Conservation (phyloP, 2,888 invertebrate genomes). For the Trissoscelio sp. region DNA sequence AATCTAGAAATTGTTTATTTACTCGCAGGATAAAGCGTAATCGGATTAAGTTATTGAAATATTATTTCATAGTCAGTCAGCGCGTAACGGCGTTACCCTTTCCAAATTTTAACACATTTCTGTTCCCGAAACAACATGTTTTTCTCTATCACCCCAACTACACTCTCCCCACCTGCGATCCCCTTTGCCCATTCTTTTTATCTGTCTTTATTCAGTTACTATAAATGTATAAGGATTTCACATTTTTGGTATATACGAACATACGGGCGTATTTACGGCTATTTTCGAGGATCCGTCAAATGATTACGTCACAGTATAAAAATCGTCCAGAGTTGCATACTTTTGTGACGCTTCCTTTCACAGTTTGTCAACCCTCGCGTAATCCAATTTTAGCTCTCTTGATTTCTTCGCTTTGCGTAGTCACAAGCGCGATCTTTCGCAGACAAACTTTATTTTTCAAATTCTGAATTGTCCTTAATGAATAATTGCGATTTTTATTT, state of each 20-base stretch:
- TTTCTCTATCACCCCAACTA: slow-evolving; percentile 74
- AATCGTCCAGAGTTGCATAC: slow-evolving; percentile 66
- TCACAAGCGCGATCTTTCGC: background rate
- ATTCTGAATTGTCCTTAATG: background rate
- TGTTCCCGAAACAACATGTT: slow-evolving; percentile 75
- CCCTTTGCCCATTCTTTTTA: slow-evolving; percentile 71
- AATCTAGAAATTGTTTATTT: slow-evolving; percentile 21
- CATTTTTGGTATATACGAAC: slow-evolving; percentile 75
- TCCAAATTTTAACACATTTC: slow-evolving; percentile 68
- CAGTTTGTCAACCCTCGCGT: slow-evolving; percentile 73
- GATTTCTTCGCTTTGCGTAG: slow-evolving; percentile 56
- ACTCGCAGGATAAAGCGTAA: background rate
- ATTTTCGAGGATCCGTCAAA: slow-evolving; percentile 80
- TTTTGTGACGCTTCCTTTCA: slow-evolving; percentile 65
- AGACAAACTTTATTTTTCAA: background rate
- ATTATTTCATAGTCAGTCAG: slow-evolving; percentile 34
- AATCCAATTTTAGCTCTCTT: slow-evolving; percentile 77
- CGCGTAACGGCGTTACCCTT: slow-evolving; percentile 49
- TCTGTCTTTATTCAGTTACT: slow-evolving; percentile 74
- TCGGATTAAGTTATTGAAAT: slow-evolving; percentile 32
- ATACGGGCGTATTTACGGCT: slow-evolving; percentile 82
- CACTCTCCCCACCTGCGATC: slow-evolving; percentile 67
- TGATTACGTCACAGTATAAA: slow-evolving; percentile 73
- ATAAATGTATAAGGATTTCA: slow-evolving; percentile 74
- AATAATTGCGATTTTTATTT: background rate